phyloP scores from a whole-genome alignment of 2,113 vertebrate genomes.

The Pluvialis apricaria region DNA sequence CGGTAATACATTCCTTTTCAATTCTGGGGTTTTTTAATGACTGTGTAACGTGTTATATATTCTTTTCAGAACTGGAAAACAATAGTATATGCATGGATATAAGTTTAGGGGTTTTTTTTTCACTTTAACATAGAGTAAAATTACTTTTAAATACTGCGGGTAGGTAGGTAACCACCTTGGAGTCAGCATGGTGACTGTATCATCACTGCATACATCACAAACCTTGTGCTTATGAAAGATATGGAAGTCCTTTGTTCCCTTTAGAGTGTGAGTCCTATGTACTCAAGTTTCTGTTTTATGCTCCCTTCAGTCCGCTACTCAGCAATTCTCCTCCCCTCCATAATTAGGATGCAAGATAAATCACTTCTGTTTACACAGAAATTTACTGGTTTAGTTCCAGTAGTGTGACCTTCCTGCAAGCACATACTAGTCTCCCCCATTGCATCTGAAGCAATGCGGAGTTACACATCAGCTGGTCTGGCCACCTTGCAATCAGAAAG shows the following conservation, averaged over 20 bases:
- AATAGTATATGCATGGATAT: background rate
- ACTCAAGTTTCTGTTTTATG: background rate
- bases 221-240: background rate
- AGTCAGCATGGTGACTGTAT: background rate
- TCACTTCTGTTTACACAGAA: background rate
- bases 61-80: background rate
- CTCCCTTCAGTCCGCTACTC: background rate
- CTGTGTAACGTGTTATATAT: background rate
- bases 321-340: background rate
- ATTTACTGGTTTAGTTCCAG: background rate
- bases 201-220: background rate
- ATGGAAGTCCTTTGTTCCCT: background rate
- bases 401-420: background rate
- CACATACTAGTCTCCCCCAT: background rate
- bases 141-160: background rate
- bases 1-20: background rate
- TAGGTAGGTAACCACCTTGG: background rate
- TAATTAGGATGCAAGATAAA: background rate
- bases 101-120: background rate
- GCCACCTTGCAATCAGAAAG: background rate
- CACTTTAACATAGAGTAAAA: background rate
- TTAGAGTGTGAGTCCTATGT: background rate
- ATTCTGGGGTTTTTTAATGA: fast-evolving
- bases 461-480: background rate
- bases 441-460: background rate